phyloP scores from a whole-genome alignment of 2,888 invertebrate genomes.

The Pterobdella sp. region DNA sequence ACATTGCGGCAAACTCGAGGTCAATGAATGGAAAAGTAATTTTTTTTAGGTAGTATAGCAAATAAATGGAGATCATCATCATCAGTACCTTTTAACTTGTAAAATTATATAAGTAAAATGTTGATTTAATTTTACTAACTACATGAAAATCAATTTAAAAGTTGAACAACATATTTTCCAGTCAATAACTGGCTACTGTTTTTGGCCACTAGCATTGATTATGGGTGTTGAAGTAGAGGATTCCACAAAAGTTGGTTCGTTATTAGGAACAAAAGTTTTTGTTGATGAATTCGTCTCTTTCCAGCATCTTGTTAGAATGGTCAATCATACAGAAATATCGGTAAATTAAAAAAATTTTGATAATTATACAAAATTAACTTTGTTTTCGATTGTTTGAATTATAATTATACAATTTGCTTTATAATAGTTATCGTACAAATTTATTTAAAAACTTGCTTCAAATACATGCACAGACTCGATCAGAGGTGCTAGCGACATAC shows the following conservation, averaged over 20 bases:
- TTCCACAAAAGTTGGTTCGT: constrained; percentile 35
- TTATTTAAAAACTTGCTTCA: no score
- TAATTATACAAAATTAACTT: no score
- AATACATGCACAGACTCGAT: constrained; percentile 34
- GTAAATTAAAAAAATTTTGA: no score
- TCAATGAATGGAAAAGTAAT: no score
- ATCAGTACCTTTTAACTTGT: neutral
- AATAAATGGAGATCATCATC: no score
- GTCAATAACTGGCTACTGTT: constrained; percentile 39
- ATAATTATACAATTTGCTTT: no score
- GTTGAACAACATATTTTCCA: constrained; percentile 29
- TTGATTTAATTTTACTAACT: no score
- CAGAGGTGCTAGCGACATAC: constrained; percentile 39
- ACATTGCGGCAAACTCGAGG: no score
- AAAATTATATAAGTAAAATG: neutral
- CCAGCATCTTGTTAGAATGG: constrained; percentile 38
- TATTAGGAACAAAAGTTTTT: constrained; percentile 39
- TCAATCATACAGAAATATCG: constrained; percentile 30
- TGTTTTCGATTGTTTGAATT: no score
- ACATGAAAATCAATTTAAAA: no score
- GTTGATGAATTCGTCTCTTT: constrained; percentile 40
- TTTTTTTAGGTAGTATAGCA: no score
- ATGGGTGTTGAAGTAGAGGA: constrained; percentile 39
- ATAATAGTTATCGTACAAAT: no score
- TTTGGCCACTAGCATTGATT: constrained; percentile 39